A percentile compares a stretch with the other conserved stretches of the same genome.
These are phyloP conservation scores for Microcebus ravelobensis DNA, from an alignment of 2,113 vertebrate genomes.

Conservation along the genomic window DNA sequence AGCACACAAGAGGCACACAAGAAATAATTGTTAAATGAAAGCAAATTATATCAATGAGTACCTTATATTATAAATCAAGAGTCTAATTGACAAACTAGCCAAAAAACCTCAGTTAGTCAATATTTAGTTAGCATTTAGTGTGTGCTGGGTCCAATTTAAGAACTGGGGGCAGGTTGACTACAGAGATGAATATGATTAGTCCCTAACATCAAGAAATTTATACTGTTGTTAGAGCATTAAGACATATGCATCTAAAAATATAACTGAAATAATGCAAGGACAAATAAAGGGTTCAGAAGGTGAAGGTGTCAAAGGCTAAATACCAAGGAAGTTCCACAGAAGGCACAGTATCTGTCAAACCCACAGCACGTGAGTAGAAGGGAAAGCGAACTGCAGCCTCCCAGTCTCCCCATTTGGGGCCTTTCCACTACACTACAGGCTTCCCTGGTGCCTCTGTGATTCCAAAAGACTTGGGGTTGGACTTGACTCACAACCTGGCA, in stretches of 20 bases:
- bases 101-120: neutral
- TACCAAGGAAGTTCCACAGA: neutral
- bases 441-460: neutral
- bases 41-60: neutral
- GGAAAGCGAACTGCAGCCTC: neutral
- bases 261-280: neutral
- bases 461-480: neutral
- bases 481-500: neutral
- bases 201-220: neutral
- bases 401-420: neutral
- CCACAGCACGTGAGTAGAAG: neutral
- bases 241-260: neutral
- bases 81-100: neutral
- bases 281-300: neutral
- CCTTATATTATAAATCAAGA: neutral
- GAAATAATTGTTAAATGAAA: neutral
- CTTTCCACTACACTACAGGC: rapidly evolving
- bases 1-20: neutral
- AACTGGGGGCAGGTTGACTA: rapidly evolving
- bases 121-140: neutral
- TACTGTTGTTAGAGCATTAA: neutral
- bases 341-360: neutral
- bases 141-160: neutral
- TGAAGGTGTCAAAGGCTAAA: neutral
- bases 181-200: neutral